Evolutionary conservation across 2,113 vertebrate species (phyloP).

Genomic region (Furnarius figulus): DNA sequence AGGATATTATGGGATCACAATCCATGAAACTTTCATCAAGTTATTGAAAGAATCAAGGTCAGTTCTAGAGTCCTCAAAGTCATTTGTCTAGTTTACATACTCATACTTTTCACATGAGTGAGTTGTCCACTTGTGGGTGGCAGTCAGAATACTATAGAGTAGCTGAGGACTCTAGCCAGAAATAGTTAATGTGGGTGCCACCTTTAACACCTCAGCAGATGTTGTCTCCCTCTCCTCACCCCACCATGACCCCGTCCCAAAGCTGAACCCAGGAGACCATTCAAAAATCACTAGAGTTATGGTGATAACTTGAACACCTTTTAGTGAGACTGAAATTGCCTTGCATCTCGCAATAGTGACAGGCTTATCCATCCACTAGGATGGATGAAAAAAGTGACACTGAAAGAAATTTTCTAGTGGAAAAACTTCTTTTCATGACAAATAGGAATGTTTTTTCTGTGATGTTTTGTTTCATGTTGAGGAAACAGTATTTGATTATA

Average conservation of each 20-base stretch:
- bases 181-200: not conserved
- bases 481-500: not conserved
- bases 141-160: not conserved
- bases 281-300: not conserved
- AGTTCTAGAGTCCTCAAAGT: not conserved
- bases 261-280: not conserved
- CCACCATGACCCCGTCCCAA: fast-evolving
- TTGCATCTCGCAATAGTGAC: not conserved
- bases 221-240: not conserved
- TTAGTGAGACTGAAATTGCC: not conserved
- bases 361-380: not conserved
- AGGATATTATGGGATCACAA: not conserved
- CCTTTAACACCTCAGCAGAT: no score
- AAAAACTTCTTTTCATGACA: not conserved
- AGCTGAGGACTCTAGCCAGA: not conserved
- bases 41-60: not conserved
- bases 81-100: not conserved
- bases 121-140: not conserved
- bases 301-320: not conserved
- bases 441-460: not conserved
- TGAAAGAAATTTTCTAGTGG: not conserved
- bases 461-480: not conserved
- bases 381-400: not conserved
- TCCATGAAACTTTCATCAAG: not conserved
- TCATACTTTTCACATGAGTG: not conserved